These are phyloP conservation scores for Callorhinus ursinus DNA, from an alignment of 2,113 vertebrate species.

Conservation along the genomic window DNA sequence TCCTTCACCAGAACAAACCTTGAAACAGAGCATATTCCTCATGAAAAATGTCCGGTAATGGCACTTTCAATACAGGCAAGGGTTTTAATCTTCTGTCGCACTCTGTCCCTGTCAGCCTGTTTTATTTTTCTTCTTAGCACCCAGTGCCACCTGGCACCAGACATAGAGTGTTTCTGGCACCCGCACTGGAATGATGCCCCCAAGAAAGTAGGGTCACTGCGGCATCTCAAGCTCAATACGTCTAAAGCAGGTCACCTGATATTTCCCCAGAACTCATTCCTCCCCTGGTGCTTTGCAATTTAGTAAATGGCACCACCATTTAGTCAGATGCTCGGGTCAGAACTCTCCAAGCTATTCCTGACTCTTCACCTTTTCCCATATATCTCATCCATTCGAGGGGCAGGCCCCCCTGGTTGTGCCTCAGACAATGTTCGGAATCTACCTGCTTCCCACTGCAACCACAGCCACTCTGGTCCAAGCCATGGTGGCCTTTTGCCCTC, in stretches of 20 bases:
- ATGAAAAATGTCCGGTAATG: not conserved
- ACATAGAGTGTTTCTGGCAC: not conserved
- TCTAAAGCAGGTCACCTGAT: not conserved
- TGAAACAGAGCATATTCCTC: not conserved
- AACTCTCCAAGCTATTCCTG: not conserved
- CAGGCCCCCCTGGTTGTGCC: not conserved
- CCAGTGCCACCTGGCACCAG: not conserved
- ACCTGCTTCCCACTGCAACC: not conserved
- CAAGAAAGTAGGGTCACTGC: not conserved
- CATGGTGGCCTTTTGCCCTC: not conserved
- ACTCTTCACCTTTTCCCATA: not conserved
- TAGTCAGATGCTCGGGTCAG: not conserved
- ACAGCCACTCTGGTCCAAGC: not conserved
- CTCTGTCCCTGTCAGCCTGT: not conserved
- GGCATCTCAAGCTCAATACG: not conserved
- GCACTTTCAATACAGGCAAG: not conserved
- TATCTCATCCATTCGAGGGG: not conserved
- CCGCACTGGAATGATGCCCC: not conserved
- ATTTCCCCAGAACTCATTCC: not conserved
- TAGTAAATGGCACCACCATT: not conserved
- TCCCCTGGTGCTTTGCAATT: not conserved
- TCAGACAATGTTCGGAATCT: not conserved
- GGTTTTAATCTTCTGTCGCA: not conserved
- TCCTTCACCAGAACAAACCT: not conserved
- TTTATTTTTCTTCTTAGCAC: constrained; percentile 14